Percentiles rank a stretch among this genome's conserved stretches.
Evolutionary conservation across 2,113 vertebrate genomes (phyloP).

Genomic region (Erpornis zantholeuca): DNA sequence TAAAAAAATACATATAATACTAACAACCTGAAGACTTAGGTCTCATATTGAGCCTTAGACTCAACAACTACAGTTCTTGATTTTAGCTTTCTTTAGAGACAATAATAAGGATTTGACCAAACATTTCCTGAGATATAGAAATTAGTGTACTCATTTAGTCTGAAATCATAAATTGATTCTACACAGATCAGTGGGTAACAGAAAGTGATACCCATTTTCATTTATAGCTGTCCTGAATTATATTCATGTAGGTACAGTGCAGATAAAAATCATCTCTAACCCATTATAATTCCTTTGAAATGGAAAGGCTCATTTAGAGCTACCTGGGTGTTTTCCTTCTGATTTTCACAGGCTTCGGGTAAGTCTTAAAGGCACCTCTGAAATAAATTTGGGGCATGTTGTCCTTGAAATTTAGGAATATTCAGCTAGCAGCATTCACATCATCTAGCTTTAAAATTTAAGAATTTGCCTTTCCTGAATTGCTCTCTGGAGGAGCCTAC

Average conservation of each 20-base stretch:
- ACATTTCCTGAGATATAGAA: not conserved
- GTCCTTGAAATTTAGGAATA: slow-evolving; percentile 1
- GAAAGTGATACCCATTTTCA: not conserved
- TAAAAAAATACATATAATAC: not conserved
- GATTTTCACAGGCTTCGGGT: not conserved
- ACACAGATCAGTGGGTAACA: not conserved
- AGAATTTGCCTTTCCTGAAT: not conserved
- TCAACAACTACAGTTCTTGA: not conserved
- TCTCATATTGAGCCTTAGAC: not conserved
- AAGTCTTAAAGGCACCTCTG: not conserved
- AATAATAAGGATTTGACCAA: not conserved
- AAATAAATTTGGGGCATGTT: not conserved
- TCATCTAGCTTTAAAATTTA: not conserved
- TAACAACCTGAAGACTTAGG: not conserved
- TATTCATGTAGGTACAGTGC: not conserved
- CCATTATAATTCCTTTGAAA: not conserved
- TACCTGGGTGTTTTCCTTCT: not conserved
- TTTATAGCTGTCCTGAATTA: not conserved
- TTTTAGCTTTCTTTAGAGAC: not conserved
- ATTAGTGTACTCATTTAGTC: not conserved
- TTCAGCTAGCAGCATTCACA: not conserved
- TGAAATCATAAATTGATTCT: not conserved
- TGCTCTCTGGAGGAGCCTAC: not conserved
- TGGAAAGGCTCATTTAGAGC: not conserved
- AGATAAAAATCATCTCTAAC: not conserved